Evolutionary conservation across 2,797 vertebrate genomes (phyloP).

Genomic region (Scolopax bukidnonensis): DNA sequence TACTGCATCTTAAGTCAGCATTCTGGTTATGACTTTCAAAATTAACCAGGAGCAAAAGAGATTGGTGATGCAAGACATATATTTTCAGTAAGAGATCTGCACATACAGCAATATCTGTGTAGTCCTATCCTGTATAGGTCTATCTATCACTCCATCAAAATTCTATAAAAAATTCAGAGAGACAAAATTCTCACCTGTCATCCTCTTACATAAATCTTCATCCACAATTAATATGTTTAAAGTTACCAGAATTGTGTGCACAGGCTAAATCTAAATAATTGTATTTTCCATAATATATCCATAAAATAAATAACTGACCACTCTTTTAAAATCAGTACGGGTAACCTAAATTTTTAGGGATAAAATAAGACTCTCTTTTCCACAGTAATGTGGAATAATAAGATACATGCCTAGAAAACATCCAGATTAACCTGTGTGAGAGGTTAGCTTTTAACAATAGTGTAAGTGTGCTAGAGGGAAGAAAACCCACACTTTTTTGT

Average conservation of each 20-base stretch:
- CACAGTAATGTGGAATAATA: neutral
- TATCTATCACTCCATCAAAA: neutral
- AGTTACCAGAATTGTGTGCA: neutral
- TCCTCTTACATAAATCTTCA: neutral
- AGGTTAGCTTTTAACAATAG: neutral
- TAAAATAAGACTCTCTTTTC: neutral
- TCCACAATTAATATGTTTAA: neutral
- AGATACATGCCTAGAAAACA: neutral
- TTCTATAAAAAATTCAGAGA: neutral
- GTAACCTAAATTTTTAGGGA: neutral
- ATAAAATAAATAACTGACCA: neutral
- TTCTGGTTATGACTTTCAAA: neutral
- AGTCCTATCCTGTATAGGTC: neutral
- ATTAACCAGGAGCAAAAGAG: neutral
- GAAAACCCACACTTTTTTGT: fast-evolving
- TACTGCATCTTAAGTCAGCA: neutral
- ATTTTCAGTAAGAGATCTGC: neutral
- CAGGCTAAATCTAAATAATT: neutral
- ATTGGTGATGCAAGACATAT: neutral
- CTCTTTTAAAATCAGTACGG: neutral
- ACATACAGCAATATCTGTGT: neutral
- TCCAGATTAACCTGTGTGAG: neutral
- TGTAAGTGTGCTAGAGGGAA: neutral
- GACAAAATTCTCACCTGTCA: neutral
- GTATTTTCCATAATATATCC: neutral